Base-by-base conservation (phyloP, 2,888 invertebrate species). In the Sturmia bella region DNA sequence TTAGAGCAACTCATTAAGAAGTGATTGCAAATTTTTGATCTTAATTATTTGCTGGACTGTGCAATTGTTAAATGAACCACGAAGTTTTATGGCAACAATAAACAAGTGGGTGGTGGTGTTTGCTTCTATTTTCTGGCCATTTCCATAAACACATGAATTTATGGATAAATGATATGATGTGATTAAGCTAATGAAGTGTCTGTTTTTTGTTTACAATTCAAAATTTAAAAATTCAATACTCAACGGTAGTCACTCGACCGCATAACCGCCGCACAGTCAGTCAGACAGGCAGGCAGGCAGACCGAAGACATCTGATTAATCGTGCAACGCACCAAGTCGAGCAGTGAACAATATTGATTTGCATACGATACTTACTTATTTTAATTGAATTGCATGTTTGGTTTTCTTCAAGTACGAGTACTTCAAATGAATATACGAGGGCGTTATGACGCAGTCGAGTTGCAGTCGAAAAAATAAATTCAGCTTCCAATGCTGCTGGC, bases 41-140 rank as follows among this genome's bases (percentile, higher is more conserved):
- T 69, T 21, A 32, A 69, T 21, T 39, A 11, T 21, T 17, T 66
- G 32, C 39, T 37, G 37, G 50, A 11, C 39, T 37, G 12, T 21
- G 50, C 39, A 52, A 52, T 39, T 52, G 50, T 66, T 66, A 32
- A 66, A 52, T 66, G 64, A 52, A 66, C 50, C 27, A 3, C 64
- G 12, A 13, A 66, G n/a, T 24, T 21, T 37, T 37, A 52, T 17
- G 13, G 21, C n/a, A 66, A 21, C n/a, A n/a, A 50, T 63, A 37
- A 57, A n/a, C 17, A 37, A 50, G 11, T 66, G 50, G 39, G 15
- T 17, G 50, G 7, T 50, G 39, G 15, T 17, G 50, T n/a, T 50
- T 52, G 9, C 4, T 19, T 12, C 37, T 15, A 27, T 27, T 63
- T 7, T 27, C 1, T 21, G 6, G 12, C 3, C 19, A 11, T 24